Conservation (phyloP, 2,797 vertebrate genomes). For the Sebastes taczanowskii region DNA sequence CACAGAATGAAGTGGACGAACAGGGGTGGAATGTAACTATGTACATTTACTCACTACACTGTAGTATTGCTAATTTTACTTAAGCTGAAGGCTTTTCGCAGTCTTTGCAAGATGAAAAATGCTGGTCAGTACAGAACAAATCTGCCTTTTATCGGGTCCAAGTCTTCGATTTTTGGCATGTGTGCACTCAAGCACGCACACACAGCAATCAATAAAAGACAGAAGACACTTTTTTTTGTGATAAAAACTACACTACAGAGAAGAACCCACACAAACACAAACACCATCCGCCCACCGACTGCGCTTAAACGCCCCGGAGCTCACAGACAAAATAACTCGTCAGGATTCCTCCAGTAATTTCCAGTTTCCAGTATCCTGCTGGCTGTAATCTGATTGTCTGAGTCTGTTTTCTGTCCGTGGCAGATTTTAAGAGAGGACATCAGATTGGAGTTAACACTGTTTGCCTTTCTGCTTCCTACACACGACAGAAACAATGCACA, state of each 20-base stretch:
- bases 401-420: constrained; percentile 63
- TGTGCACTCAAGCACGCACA: neutral
- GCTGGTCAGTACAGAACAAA: neutral
- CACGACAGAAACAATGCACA: constrained; percentile 14
- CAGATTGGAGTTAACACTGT: constrained; percentile 57
- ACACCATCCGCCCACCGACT: neutral
- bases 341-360: constrained; percentile 45
- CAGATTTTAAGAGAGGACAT: constrained; percentile 54
- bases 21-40: neutral
- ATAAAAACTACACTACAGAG: neutral
- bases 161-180: neutral
- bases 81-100: neutral
- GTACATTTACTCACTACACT: too few species aligned
- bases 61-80: too few species aligned
- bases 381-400: constrained; percentile 53
- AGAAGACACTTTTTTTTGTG: neutral
- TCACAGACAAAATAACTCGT: constrained; percentile 28
- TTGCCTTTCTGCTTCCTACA: constrained; percentile 65
- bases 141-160: neutral
- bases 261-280: constrained; percentile 6
- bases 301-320: neutral
- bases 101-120: neutral
- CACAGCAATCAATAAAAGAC: neutral
- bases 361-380: constrained; percentile 52
- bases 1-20: neutral